A percentile compares a stretch with the other conserved stretches of the same genome.
Evolutionary conservation across 2,888 invertebrate genomes (phyloP).

Genomic region (Tachina grossa): DNA sequence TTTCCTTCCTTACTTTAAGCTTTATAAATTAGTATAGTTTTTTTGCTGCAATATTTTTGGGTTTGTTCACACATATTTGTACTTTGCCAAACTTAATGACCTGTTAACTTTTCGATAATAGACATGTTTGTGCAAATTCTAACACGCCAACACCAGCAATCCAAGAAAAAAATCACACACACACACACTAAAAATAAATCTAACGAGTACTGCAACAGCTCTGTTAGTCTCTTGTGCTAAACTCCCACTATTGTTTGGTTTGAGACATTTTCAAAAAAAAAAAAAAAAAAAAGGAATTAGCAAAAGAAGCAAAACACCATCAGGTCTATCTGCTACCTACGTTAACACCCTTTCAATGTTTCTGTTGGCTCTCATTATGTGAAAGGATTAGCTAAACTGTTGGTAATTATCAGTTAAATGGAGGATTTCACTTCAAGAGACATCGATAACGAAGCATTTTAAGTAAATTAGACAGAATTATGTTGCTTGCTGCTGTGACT

Average conservation of each 20-base stretch:
- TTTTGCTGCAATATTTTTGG: constrained; percentile 33
- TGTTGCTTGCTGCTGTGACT: not conserved
- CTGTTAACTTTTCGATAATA: constrained; percentile 83
- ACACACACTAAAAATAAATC: constrained; percentile 46
- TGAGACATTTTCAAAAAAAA: constrained; percentile 18
- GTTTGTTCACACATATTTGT: constrained; percentile 70
- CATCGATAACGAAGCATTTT: constrained; percentile 51
- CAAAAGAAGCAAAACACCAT: not conserved
- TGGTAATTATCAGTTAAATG: constrained; percentile 68
- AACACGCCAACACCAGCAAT: constrained; percentile 57
- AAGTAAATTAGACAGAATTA: constrained; percentile 49
- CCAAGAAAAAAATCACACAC: constrained; percentile 11
- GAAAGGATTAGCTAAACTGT: constrained; percentile 69
- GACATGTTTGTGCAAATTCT: constrained; percentile 64
- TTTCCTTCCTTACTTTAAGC: constrained; percentile 24
- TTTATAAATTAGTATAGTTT: constrained; percentile 23
- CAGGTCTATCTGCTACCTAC: constrained; percentile 38
- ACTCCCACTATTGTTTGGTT: constrained; percentile 32
- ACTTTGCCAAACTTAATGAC: constrained; percentile 81
- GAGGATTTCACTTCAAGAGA: constrained; percentile 54
- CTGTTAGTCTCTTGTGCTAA: constrained; percentile 41
- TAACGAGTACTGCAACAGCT: constrained; percentile 37
- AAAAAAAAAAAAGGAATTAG: not conserved
- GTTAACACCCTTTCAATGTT: constrained; percentile 69
- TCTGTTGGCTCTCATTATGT: constrained; percentile 68